Conservation (phyloP, 2,113 vertebrate species). For the Channa argus region DNA sequence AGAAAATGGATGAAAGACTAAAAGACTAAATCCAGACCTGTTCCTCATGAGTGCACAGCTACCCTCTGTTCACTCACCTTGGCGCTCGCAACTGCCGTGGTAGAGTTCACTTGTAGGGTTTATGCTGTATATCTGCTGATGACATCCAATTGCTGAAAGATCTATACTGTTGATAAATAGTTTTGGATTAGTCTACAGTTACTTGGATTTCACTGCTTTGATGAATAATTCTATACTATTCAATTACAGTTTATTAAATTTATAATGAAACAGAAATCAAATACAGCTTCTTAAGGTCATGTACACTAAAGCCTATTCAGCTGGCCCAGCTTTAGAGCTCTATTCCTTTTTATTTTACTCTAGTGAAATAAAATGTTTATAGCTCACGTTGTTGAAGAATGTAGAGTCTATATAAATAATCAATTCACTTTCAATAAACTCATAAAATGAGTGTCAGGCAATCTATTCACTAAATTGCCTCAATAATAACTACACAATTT, state of each 20-base stretch:
- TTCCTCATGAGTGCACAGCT: not conserved
- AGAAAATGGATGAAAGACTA: constrained; percentile 6
- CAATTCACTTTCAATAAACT: too few relatives aligned
- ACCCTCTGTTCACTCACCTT: not conserved
- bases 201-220: not conserved
- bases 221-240: not conserved
- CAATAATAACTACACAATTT: too few relatives aligned
- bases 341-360: too few relatives aligned
- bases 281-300: too few relatives aligned
- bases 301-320: too few relatives aligned
- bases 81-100: not conserved
- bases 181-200: not conserved
- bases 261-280: not conserved
- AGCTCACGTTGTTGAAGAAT: too few relatives aligned
- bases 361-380: too few relatives aligned
- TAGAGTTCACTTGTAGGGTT: too few relatives aligned
- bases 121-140: not conserved
- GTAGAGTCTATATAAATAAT: too few relatives aligned
- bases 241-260: not conserved
- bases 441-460: too few relatives aligned
- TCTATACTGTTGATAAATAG: not conserved
- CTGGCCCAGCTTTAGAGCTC: too few relatives aligned
- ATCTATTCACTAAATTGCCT: too few relatives aligned
- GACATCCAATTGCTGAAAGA: not conserved
- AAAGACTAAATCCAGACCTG: not conserved